Base-by-base conservation (phyloP, 2,888 invertebrate genomes). In the Arge pagana region DNA sequence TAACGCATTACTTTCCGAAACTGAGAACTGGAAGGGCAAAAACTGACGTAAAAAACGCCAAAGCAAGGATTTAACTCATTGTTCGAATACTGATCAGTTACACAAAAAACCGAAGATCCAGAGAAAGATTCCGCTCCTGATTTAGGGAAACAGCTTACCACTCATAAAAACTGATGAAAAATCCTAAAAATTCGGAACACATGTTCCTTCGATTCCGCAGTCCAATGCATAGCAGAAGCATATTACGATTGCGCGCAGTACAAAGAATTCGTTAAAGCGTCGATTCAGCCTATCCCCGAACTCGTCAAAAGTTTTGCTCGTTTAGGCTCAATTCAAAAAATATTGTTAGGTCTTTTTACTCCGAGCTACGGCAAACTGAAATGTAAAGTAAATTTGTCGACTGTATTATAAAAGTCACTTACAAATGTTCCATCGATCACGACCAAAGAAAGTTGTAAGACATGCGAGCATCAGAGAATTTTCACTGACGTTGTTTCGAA, bases 201-300 rank as follows among this genome's bases (percentile, higher is more conserved):
- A 37, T 37, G 37, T 6, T 21, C 37, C 10, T 37, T 37, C 19
- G 37, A 37, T 37, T 19, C 37, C 21, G 37, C 21, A 8, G 21
- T 37, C 8, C 37, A 37, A 21, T 37, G 37, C 37, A 37, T 37
- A 10, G 11, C 37, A 18, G 4, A 10, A 19, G 37, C 37, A 19
- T 37, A 37, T 37, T 37, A 37, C 11, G 19, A 37, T 21, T 37
- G 19, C 19, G 37, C 21, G 37, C 37, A 19, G 18, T 37, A 37
- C 7, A 37, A 37, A n/a, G 37, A 19, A n/a, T 1, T 19, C 6
- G 11, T 37, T 37, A 19, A 11, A 37, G 37, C 37, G 6, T 37
- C 37, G 6, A 3, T n/a, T 11, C 37, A 37, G 10, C 37, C 37
- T 2, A 19, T 37, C 19, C 4, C 21, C 19, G n/a, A 37, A 7